phyloP scores from a whole-genome alignment of 1,140 invertebrate species.

The Adoxophyes honmai region DNA sequence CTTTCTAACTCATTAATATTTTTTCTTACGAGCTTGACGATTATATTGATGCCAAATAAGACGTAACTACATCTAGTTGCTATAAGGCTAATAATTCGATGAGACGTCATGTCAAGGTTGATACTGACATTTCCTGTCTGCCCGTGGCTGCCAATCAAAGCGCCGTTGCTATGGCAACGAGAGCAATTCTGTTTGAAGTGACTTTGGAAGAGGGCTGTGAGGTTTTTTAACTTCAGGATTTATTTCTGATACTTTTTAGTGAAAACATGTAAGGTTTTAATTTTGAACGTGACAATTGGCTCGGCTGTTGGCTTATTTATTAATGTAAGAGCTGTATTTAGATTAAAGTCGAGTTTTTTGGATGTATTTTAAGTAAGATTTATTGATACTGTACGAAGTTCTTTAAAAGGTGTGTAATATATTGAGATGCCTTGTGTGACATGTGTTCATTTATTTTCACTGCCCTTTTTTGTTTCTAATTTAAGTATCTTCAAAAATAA shows the following conservation, averaged over 20 bases:
- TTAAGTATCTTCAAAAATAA: too few species aligned
- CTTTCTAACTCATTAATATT: conserved; percentile 1
- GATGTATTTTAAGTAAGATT: too few species aligned
- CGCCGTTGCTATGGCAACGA: conserved; percentile 30
- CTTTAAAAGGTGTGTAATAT: too few species aligned
- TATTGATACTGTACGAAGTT: too few species aligned
- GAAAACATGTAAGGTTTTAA: too few species aligned
- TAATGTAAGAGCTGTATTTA: too few species aligned
- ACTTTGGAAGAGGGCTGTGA: not conserved
- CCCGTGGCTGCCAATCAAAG: conserved; percentile 26
- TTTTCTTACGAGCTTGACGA: not conserved
- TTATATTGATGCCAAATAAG: conserved; percentile 4
- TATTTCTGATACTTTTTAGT: not conserved
- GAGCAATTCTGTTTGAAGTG: not conserved
- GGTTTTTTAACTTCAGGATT: not conserved
- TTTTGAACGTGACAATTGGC: too few species aligned
- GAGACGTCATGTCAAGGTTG: conserved; percentile 31
- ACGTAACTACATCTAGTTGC: not conserved
- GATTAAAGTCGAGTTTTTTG: too few species aligned
- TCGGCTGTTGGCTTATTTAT: too few species aligned
- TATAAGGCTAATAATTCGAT: not conserved
- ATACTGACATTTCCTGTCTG: conserved; percentile 5
- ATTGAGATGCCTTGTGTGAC: too few species aligned
- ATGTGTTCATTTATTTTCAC: too few species aligned
- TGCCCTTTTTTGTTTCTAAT: too few species aligned